A percentile compares a stretch with the other conserved stretches of the same genome.
phyloP scores from a whole-genome alignment of 2,113 vertebrate genomes.

The Orycteropus afer region DNA sequence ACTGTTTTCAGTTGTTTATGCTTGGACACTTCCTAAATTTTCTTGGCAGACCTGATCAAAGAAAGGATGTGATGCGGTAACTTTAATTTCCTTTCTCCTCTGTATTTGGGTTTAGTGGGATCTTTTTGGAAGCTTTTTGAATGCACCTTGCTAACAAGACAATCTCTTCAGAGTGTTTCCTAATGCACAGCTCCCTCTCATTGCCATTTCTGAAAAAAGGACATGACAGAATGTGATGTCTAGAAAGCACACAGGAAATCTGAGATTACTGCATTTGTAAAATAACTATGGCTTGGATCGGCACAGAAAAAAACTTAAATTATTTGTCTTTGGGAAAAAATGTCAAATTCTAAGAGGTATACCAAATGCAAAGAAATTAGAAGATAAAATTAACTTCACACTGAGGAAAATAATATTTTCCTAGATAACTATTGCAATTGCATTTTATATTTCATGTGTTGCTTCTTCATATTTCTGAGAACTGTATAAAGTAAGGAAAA shows the following conservation, averaged over 20 bases:
- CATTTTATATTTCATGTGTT: neutral
- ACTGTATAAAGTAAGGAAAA: neutral
- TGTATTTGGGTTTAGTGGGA: neutral
- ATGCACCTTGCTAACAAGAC: neutral
- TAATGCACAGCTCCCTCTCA: neutral
- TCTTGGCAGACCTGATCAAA: neutral
- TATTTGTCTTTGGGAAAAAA: neutral
- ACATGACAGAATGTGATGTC: neutral
- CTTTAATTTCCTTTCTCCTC: neutral
- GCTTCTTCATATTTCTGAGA: neutral
- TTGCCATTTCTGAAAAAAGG: neutral
- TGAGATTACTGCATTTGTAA: neutral
- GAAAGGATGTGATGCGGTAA: neutral
- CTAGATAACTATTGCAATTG: neutral
- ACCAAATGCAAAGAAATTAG: neutral
- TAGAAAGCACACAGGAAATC: neutral
- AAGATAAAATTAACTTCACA: neutral
- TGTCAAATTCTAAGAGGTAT: neutral
- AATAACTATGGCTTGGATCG: neutral
- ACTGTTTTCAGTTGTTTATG: neutral
- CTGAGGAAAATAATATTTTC: neutral
- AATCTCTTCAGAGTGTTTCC: neutral
- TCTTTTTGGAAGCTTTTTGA: neutral
- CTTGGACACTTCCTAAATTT: neutral
- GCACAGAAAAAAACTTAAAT: neutral